A percentile compares a stretch with the other conserved stretches of the same genome.
These are phyloP conservation scores for Baccha elongata DNA, from an alignment of 2,888 invertebrate genomes.

Conservation along the genomic window DNA sequence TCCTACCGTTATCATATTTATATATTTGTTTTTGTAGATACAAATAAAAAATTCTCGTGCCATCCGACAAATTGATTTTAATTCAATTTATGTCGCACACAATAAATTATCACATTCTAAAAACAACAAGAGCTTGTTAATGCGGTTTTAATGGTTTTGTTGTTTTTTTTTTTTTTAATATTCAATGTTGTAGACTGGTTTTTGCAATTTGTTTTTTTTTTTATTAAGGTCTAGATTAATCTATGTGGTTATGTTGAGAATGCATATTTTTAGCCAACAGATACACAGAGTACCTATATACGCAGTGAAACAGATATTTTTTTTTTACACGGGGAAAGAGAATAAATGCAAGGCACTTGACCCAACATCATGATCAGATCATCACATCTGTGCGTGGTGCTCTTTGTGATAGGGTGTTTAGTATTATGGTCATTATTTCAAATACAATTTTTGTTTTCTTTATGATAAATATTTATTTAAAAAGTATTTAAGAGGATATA, in stretches of 20 bases:
- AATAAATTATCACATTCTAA: slow-evolving; percentile 26
- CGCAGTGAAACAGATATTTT: background rate
- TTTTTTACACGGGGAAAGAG: background rate
- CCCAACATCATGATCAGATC: background rate
- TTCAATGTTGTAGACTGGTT: slow-evolving; percentile 3
- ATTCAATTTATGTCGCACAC: slow-evolving; percentile 34
- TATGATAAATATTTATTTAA: no score
- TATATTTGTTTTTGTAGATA: background rate
- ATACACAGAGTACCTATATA: background rate
- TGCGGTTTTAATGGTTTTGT: slow-evolving; percentile 36
- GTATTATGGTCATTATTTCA: no score
- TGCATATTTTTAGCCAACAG: slow-evolving; percentile 13
- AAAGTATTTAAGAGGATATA: no score
- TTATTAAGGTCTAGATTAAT: slow-evolving; percentile 2
- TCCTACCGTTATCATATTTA: background rate
- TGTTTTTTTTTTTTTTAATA: slow-evolving; percentile 32
- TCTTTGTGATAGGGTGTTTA: background rate
- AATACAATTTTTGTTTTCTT: no score
- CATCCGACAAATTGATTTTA: slow-evolving; percentile 25
- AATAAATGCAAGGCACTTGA: background rate
- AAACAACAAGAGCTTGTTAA: slow-evolving; percentile 10
- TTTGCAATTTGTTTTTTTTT: background rate
- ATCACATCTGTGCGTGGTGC: slow-evolving; percentile 2
- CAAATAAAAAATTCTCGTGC: background rate
- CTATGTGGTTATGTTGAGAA: background rate